Conservation (phyloP, 1,140 invertebrate species). For the Stenopsyche tienmushanensis region DNA sequence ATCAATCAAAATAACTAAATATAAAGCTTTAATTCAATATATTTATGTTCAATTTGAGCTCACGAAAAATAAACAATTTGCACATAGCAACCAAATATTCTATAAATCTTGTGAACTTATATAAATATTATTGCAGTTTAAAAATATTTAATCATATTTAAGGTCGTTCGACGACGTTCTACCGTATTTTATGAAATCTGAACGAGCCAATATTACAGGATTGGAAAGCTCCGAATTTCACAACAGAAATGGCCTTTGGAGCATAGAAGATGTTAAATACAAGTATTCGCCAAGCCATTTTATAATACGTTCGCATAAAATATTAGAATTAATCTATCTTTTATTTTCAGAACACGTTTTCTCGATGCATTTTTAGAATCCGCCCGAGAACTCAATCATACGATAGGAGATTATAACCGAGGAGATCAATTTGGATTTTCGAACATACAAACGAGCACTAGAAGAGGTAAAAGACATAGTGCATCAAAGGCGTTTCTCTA, state of each 20-base stretch:
- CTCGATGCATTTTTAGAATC: constrained; percentile 48
- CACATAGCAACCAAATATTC: too few relatives aligned
- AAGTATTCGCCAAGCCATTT: neutral
- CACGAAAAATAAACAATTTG: constrained; percentile 47
- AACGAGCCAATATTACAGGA: constrained; percentile 44
- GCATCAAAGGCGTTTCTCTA: constrained; percentile 56
- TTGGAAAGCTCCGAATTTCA: constrained; percentile 49
- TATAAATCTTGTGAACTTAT: too few relatives aligned
- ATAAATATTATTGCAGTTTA: too few relatives aligned
- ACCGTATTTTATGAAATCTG: constrained; percentile 51
- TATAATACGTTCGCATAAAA: neutral
- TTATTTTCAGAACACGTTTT: neutral
- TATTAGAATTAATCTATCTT: neutral
- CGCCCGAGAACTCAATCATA: constrained; percentile 14
- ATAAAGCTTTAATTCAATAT: constrained; percentile 28
- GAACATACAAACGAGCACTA: constrained; percentile 46
- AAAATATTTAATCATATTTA: too few relatives aligned
- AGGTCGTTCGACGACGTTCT: constrained; percentile 43
- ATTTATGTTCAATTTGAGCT: constrained; percentile 49
- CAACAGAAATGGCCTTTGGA: constrained; percentile 45
- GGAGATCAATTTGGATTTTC: constrained; percentile 59
- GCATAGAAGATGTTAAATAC: neutral
- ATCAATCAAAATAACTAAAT: constrained; percentile 34
- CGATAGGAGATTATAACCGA: constrained; percentile 60
- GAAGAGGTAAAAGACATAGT: constrained; percentile 52